Conservation (phyloP, 2,113 vertebrate species). For the Menidia beryllina region DNA sequence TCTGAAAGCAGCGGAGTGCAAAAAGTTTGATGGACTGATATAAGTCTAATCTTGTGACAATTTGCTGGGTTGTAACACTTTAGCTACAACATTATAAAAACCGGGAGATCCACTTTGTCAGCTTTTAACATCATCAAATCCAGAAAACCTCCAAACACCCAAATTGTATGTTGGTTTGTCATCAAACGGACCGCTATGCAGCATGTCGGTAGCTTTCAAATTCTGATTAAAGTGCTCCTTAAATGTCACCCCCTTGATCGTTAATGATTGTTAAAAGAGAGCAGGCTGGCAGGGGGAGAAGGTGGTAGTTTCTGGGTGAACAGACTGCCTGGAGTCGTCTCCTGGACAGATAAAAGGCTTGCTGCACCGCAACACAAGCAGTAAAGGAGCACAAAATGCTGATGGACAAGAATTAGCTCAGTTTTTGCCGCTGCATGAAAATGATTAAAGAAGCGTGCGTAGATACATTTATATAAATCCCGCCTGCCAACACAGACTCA, state of each 20-base stretch:
- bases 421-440: slow-evolving; percentile 34
- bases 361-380: slow-evolving; percentile 62
- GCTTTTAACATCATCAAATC: slow-evolving; percentile 19
- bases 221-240: slow-evolving; percentile 49
- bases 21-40: not conserved
- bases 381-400: slow-evolving; percentile 54
- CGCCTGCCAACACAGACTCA: slow-evolving; percentile 2
- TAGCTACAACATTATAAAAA: not conserved
- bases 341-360: slow-evolving; percentile 75
- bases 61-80: not conserved
- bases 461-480: slow-evolving; percentile 8
- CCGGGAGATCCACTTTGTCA: not conserved
- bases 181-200: slow-evolving; percentile 46
- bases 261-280: slow-evolving; percentile 41
- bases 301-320: slow-evolving; percentile 53
- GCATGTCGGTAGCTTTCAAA: slow-evolving; percentile 45
- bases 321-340: slow-evolving; percentile 74
- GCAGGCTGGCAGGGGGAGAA: slow-evolving; percentile 16
- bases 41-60: not conserved
- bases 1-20: not conserved
- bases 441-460: slow-evolving; percentile 36
- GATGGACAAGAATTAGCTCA: slow-evolving; percentile 57
- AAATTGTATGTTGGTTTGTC: slow-evolving; percentile 31
- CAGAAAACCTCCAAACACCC: not conserved
- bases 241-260: slow-evolving; percentile 54